Evolutionary conservation across 2,797 vertebrate species (phyloP), one percentile per base, ranked within the genome.

Genomic region (Alectoris magna): DNA sequence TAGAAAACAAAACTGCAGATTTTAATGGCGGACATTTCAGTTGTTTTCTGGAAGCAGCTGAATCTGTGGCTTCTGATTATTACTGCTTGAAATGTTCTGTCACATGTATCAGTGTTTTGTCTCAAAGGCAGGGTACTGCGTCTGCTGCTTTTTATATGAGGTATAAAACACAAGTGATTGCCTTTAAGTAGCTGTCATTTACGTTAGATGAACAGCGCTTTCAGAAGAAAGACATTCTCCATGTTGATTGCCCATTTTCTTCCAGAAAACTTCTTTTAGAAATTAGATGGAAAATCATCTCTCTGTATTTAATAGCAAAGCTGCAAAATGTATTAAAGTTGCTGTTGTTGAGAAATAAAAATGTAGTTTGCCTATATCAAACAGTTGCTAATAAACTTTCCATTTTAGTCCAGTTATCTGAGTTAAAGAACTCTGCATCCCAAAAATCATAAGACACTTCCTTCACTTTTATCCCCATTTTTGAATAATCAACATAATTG

Each of bases 231-330:
- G 11, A n/a, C 31, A 55, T 90, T 81, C 46, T 90, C 53, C 58
- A 48, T 68, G 68, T 90, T 94, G 94, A 96, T 95, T 96, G 76
- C 13, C 46, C 80, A 85, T 95, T 96, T 96, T 94, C 84, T 94
- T 87, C 81, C 43, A 95, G 58, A 73, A 81, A 94, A 82, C 53
- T 75, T 55, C 76, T 86, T 88, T 91, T 77, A 88, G 55, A 93
- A 94, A 93, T 88, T 75, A 80, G 66, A 44, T 53, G 81, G 34
- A 74, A 85, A 94, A 88, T 88, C 31, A 55, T 91, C 53, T 84
- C 55, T 72, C 34, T 92, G 53, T 87, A 77, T 93, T 95, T 90
- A 96, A 82, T 84, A 68, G 66, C 24, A 92, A 87, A 79, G 49
- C 84, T 92, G 63, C 36, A 94, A 84, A 92, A 92, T 72, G 17